Base-by-base conservation (phyloP, 2,113 vertebrate genomes). In the Psilopsiagon aurifrons region DNA sequence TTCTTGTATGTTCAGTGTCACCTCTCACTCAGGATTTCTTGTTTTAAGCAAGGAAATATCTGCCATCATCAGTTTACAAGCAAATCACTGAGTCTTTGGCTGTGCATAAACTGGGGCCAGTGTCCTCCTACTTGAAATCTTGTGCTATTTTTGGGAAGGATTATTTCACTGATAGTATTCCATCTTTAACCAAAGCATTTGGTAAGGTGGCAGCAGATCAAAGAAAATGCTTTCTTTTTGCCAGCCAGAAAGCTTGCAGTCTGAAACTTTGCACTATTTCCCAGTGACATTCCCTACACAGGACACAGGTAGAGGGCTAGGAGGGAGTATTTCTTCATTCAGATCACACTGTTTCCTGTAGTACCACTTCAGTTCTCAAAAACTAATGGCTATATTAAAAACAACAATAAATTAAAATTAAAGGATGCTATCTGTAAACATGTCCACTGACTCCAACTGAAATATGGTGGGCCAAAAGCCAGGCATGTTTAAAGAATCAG, bases 401-500 rank as follows among this genome's bases (percentile, higher is more conserved):
- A 39, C 22, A 39, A 43, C 33, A n/a, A 39, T 23, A 22, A 35
- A 10, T 59, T 59, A 31, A 54, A 54, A 35, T 35, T 59, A 59
- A n/a, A 59, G 57, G 57, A 69, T 69, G 41, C 62, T 66, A 84
- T 25, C 51, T 23, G 9, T 29, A 69, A 91, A 54, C 5, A 6
- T 6, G 5, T 46, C 23, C 73, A n/a, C 17, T 82, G 71, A 81
- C 19, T 70, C 76, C 35, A 28, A 67, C 52, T 78, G n/a, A 83
- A 83, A 83, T 37, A 84, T 68, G 90, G 60, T n/a, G 94, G 96
- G 81, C 78, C 95, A 88, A 70, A 95, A 97, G 76, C 23, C 60
- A 92, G 63, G 80, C 47, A 47, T 4, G 13, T 41, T 86, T 70
- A 60, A 97, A 96, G 97, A 96, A 91, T 49, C 91, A 91, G 92